Evolutionary conservation across 1,140 invertebrate species (phyloP).

Genomic region (Procambarus clarkii): DNA sequence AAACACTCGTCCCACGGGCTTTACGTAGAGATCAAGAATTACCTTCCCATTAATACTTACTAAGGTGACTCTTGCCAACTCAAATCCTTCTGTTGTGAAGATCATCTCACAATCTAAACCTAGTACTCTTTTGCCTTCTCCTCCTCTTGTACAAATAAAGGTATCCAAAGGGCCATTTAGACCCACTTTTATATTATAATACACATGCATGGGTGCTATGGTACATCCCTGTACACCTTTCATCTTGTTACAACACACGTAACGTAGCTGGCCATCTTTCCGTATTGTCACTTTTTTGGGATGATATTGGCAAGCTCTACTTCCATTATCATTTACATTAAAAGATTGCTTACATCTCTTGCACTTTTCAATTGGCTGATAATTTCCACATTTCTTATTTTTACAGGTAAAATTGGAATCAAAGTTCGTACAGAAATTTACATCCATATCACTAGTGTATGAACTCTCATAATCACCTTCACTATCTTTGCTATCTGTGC

Average conservation of each 20-base stretch:
- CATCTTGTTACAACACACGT: constrained; percentile 55
- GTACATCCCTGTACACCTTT: constrained; percentile 54
- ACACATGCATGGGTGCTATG: constrained; percentile 30
- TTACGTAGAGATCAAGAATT: constrained; percentile 88
- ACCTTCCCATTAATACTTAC: constrained; percentile 82
- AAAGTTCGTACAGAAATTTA: not conserved
- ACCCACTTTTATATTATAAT: constrained; percentile 43
- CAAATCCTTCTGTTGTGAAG: constrained; percentile 88
- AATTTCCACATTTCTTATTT: not conserved
- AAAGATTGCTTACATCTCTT: constrained; percentile 58
- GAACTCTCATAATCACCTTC: constrained; percentile 21
- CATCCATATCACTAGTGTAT: constrained; percentile 10
- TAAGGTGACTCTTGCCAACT: constrained; percentile 89
- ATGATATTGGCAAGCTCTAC: constrained; percentile 50
- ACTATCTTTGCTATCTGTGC: constrained; percentile 59
- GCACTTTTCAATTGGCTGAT: constrained; percentile 41
- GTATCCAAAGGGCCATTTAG: constrained; percentile 50
- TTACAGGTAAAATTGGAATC: not conserved
- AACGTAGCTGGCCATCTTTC: constrained; percentile 39
- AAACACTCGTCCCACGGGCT: constrained; percentile 84
- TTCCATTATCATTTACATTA: constrained; percentile 48
- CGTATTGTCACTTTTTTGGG: constrained; percentile 45
- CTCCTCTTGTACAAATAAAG: not conserved
- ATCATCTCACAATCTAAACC: constrained; percentile 96
- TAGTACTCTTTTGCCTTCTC: constrained; percentile 78